Evolutionary conservation across 2,113 vertebrate species (phyloP).

Genomic region (Typhlomys cinereus): DNA sequence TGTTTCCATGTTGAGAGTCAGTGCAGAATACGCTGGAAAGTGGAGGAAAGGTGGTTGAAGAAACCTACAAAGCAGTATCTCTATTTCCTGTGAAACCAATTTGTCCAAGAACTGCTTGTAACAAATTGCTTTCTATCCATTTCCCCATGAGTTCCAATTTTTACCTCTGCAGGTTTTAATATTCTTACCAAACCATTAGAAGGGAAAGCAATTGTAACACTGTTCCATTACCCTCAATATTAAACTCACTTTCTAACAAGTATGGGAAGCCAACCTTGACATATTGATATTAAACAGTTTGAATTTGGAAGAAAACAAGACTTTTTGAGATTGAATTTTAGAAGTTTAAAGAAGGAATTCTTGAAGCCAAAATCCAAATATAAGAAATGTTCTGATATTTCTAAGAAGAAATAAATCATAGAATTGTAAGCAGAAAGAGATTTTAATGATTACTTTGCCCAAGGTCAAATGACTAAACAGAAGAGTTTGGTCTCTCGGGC

Average conservation of each 20-base stretch:
- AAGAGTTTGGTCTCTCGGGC: too few species aligned
- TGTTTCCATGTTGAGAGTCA: neutral
- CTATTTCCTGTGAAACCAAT: slow-evolving; percentile 23
- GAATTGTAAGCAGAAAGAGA: neutral
- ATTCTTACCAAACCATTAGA: slow-evolving; percentile 14
- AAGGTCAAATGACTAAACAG: neutral
- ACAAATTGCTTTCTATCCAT: slow-evolving; percentile 45
- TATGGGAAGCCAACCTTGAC: slow-evolving; percentile 25
- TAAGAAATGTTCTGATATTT: slow-evolving; percentile 24
- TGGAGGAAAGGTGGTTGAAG: neutral
- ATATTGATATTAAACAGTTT: slow-evolving; percentile 9
- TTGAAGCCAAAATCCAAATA: slow-evolving; percentile 1
- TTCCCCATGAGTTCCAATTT: slow-evolving; percentile 46
- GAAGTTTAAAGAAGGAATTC: slow-evolving; percentile 23
- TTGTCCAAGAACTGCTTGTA: neutral
- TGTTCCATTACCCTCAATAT: slow-evolving; percentile 39
- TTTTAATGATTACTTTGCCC: neutral
- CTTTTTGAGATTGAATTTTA: neutral
- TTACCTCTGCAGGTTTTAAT: slow-evolving; percentile 54
- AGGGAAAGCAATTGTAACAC: slow-evolving; percentile 25
- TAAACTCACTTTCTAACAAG: slow-evolving; percentile 45
- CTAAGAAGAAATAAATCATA: neutral
- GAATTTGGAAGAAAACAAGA: slow-evolving; percentile 42
- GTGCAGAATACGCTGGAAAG: neutral
- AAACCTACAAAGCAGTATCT: neutral